A percentile compares a stretch with the other conserved stretches of the same genome.
phyloP scores from a whole-genome alignment of 92 coral and sea anemone species.

The Hydrozoanthus gracilis region DNA sequence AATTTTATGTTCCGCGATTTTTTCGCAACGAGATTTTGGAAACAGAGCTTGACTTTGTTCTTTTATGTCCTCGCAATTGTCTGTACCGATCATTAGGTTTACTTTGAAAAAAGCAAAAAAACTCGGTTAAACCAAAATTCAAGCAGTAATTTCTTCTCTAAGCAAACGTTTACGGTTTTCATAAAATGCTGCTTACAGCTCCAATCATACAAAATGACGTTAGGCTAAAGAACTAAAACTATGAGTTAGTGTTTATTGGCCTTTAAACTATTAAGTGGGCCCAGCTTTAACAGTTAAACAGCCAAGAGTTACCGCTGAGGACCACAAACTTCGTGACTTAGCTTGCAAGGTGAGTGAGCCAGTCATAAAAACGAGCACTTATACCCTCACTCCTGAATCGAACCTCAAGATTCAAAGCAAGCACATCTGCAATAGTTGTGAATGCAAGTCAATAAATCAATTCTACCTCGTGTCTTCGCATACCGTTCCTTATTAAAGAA shows the following conservation, averaged over 20 bases:
- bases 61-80: no score
- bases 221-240: background rate
- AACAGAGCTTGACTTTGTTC: no score
- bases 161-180: no score
- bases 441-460: no score
- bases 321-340: background rate
- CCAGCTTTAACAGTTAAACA: conserved; percentile 2
- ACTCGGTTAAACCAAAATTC: no score
- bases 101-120: no score
- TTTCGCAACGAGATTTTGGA: no score
- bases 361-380: no score
- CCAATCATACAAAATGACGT: background rate
- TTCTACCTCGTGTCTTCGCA: background rate
- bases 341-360: conserved; percentile 10
- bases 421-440: no score
- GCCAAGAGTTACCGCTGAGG: background rate
- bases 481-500: background rate
- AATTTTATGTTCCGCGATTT: no score
- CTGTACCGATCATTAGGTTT: no score
- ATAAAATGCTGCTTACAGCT: background rate
- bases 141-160: no score
- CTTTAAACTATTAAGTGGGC: background rate
- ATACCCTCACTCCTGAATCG: background rate
- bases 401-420: background rate
- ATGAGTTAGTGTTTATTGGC: background rate